Percentiles rank a stretch among this genome's conserved stretches.
Conservation (phyloP, 2,113 vertebrate genomes). For the Phyllostomus discolor region DNA sequence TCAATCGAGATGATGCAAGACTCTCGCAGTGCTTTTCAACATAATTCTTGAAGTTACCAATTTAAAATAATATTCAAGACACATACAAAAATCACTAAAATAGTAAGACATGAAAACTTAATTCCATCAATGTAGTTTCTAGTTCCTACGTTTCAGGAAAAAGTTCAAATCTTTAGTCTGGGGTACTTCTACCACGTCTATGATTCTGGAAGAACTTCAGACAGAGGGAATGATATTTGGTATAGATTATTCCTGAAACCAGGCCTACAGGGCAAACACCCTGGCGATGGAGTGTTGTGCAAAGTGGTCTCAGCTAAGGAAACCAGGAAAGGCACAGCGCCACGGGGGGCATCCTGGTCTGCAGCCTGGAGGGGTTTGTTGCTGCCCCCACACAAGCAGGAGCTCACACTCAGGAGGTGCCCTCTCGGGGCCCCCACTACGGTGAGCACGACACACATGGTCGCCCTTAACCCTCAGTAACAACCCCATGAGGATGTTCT, state of each 20-base stretch:
- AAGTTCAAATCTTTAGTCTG: neutral
- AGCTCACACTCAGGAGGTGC: rapidly evolving
- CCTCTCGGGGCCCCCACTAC: neutral
- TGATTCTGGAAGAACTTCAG: neutral
- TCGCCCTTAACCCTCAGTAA: neutral
- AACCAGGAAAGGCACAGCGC: neutral
- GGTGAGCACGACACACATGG: rapidly evolving
- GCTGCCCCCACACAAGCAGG: neutral
- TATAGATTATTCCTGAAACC: neutral
- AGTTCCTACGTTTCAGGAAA: neutral
- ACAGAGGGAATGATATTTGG: neutral
- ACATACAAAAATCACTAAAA: neutral
- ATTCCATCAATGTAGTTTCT: neutral
- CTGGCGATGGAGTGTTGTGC: neutral
- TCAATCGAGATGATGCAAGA: neutral
- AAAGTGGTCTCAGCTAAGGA: neutral
- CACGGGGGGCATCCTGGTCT: neutral
- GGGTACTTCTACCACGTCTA: neutral
- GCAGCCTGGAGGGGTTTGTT: rapidly evolving
- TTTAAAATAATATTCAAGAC: neutral
- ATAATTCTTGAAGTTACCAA: neutral
- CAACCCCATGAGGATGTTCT: neutral
- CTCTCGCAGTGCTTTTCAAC: neutral
- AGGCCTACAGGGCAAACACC: neutral
- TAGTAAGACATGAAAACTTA: neutral